Evolutionary conservation across 1,140 invertebrate species (phyloP).

Genomic region (Olivierus martensii): DNA sequence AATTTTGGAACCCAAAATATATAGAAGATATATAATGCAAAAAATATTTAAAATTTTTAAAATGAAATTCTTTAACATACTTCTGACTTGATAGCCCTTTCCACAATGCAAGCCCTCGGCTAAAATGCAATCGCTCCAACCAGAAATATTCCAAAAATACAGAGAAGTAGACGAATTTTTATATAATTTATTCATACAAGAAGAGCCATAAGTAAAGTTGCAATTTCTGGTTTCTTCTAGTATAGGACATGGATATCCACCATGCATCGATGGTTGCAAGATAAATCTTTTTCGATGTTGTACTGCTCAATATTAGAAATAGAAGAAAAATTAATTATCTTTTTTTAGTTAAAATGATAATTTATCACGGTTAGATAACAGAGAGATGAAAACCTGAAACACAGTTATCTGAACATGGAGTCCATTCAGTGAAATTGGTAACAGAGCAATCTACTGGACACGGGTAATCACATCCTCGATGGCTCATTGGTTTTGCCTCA

Average conservation of each 20-base stretch:
- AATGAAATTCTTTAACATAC: conserved; percentile 29
- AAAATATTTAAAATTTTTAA: too few species aligned
- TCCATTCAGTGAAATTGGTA: conserved; percentile 26
- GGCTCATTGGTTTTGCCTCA: conserved; percentile 6
- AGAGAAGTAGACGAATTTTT: too few species aligned
- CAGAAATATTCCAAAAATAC: too few species aligned
- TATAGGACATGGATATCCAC: conserved; percentile 31
- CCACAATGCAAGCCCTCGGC: conserved; percentile 33
- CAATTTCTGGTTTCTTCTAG: conserved; percentile 35
- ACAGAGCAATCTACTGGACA: conserved; percentile 30
- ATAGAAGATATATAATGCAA: too few species aligned
- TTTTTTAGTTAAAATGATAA: too few species aligned
- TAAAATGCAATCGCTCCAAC: too few species aligned
- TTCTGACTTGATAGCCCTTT: conserved; percentile 41
- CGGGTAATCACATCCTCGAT: conserved; percentile 22
- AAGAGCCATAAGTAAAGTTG: background rate
- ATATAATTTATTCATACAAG: too few species aligned
- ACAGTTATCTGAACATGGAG: conserved; percentile 19
- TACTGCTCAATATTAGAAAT: too few species aligned
- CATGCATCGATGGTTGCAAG: conserved; percentile 27
- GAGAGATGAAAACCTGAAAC: conserved; percentile 23
- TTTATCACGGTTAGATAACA: too few species aligned
- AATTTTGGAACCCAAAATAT: too few species aligned
- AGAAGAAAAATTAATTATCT: too few species aligned
- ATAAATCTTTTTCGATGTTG: conserved; percentile 24